Conservation (phyloP, 2,113 vertebrate genomes). For the Xerus inauris region DNA sequence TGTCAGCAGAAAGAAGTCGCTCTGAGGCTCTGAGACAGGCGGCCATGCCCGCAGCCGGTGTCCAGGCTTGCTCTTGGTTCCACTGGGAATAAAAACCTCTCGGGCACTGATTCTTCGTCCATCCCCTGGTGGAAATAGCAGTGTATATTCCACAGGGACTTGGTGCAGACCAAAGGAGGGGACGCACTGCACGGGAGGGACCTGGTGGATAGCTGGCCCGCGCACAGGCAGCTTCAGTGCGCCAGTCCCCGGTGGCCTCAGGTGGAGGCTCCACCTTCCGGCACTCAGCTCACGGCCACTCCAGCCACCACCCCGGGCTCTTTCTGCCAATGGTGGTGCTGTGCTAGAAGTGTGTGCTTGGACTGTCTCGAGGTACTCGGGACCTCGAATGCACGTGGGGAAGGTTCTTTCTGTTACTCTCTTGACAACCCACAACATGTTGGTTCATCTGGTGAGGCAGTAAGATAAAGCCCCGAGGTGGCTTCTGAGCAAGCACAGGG, state of each 20-base stretch:
- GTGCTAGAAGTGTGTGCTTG: neutral
- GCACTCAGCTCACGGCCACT: no score
- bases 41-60: no score
- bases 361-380: neutral
- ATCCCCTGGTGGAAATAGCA: neutral
- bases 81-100: neutral
- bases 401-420: no score
- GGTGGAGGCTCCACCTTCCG: no score
- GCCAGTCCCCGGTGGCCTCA: rapidly evolving
- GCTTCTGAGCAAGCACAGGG: neutral
- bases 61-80: neutral
- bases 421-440: rapidly evolving
- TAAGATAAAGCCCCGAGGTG: neutral
- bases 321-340: neutral
- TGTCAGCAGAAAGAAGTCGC: neutral
- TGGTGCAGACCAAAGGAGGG: neutral
- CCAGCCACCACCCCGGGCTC: neutral
- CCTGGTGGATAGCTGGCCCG: rapidly evolving
- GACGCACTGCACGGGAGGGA: rapidly evolving
- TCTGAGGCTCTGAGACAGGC: neutral
- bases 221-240: rapidly evolving
- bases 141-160: neutral
- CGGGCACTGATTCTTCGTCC: neutral
- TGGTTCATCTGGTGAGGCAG: no score
- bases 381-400: neutral